A percentile compares a stretch with the other conserved stretches of the same genome.
These are phyloP conservation scores for Fratercula arctica DNA, from an alignment of 2,797 vertebrate species.

Conservation along the genomic window DNA sequence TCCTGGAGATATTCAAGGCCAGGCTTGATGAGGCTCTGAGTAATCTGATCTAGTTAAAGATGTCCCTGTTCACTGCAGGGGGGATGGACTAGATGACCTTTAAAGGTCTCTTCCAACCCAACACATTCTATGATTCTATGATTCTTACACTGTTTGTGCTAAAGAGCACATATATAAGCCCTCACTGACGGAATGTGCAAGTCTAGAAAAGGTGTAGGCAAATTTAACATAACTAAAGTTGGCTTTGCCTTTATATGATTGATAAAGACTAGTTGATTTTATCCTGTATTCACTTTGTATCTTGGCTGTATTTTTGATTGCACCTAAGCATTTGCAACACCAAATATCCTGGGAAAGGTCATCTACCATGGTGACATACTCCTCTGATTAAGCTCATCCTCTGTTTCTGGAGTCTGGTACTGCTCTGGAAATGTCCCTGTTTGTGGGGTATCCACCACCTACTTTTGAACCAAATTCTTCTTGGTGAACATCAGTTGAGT, in stretches of 20 bases:
- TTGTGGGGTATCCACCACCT: background rate
- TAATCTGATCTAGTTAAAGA: too few species aligned
- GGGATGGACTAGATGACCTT: too few species aligned
- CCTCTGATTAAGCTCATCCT: background rate
- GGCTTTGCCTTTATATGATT: background rate
- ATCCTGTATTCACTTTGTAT: background rate
- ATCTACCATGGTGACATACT: background rate
- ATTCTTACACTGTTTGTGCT: background rate
- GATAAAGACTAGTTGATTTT: background rate
- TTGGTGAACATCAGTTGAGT: background rate
- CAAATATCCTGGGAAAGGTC: background rate
- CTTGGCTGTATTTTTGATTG: background rate
- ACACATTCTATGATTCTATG: too few species aligned
- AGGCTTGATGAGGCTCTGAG: too few species aligned
- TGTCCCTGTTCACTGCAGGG: too few species aligned
- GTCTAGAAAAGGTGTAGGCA: background rate
- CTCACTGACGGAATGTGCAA: accelerated
- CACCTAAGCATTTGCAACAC: background rate
- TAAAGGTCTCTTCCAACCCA: too few species aligned
- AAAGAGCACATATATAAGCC: background rate
- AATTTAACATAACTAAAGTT: background rate
- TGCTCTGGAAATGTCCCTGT: background rate
- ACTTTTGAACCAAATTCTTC: background rate
- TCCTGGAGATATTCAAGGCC: too few species aligned
- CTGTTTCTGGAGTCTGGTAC: background rate